These are phyloP conservation scores for Aphelenchoides besseyi DNA, from an alignment of 1,140 invertebrate species.

Conservation along the genomic window DNA sequence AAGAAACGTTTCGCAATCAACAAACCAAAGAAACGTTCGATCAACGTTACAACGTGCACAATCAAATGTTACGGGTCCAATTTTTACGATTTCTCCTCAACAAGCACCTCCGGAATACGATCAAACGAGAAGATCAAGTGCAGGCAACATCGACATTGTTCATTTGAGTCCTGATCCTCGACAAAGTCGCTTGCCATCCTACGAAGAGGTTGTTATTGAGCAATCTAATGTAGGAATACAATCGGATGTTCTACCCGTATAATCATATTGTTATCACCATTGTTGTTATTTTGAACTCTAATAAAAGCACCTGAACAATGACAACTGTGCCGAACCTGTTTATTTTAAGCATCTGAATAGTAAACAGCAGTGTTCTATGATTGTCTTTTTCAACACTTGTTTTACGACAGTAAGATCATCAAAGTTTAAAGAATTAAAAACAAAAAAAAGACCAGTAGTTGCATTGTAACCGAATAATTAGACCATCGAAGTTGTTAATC, in stretches of 20 bases:
- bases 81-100: background rate
- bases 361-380: too few relatives aligned
- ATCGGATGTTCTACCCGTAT: background rate
- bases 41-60: background rate
- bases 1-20: background rate
- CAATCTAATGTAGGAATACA: too few relatives aligned
- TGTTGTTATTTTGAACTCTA: too few relatives aligned
- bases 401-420: too few relatives aligned
- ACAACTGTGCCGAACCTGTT: too few relatives aligned
- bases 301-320: too few relatives aligned
- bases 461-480: too few relatives aligned
- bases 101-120: background rate
- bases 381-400: too few relatives aligned
- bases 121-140: background rate
- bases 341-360: too few relatives aligned
- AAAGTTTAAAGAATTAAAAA: too few relatives aligned
- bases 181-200: background rate
- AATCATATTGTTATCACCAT: background rate
- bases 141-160: background rate
- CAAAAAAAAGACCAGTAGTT: too few relatives aligned
- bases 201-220: constrained; percentile 1
- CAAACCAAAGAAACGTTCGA: background rate
- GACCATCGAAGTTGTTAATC: too few relatives aligned
- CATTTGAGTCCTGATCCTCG: background rate
- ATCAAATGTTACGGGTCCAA: background rate